A percentile compares a stretch with the other conserved stretches of the same genome.
phyloP scores from a whole-genome alignment of 2,797 vertebrate species.

The Lycodopsis pacificus region DNA sequence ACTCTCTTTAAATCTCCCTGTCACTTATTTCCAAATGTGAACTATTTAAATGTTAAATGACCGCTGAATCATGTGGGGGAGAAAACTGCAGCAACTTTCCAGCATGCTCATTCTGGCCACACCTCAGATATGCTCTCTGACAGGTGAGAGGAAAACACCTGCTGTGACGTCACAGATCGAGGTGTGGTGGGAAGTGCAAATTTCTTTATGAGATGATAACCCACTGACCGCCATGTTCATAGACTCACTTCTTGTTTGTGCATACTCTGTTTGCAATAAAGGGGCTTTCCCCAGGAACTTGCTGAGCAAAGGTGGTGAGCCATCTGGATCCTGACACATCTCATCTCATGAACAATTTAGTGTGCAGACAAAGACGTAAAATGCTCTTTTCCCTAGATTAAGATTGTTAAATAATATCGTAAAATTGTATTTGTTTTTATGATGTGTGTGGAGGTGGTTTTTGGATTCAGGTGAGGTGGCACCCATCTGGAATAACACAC shows the following conservation, averaged over 20 bases:
- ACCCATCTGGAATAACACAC: neutral
- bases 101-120: neutral
- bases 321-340: neutral
- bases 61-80: neutral
- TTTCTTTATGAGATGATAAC: neutral
- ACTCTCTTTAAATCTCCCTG: neutral
- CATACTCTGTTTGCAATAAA: neutral
- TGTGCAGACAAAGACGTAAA: neutral
- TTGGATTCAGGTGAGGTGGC: neutral
- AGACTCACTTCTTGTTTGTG: neutral
- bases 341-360: neutral
- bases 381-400: neutral
- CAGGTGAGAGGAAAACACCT: constrained; percentile 1
- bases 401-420: neutral
- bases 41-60: constrained; percentile 4
- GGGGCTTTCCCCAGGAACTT: neutral
- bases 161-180: constrained; percentile 19
- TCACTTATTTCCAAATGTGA: neutral
- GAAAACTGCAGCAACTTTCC: neutral
- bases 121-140: neutral
- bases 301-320: neutral
- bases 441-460: neutral
- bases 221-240: neutral
- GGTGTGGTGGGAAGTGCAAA: constrained; percentile 15
- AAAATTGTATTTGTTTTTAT: neutral